phyloP scores from a whole-genome alignment of 2,113 vertebrate species.

The Myiagra hebetior region DNA sequence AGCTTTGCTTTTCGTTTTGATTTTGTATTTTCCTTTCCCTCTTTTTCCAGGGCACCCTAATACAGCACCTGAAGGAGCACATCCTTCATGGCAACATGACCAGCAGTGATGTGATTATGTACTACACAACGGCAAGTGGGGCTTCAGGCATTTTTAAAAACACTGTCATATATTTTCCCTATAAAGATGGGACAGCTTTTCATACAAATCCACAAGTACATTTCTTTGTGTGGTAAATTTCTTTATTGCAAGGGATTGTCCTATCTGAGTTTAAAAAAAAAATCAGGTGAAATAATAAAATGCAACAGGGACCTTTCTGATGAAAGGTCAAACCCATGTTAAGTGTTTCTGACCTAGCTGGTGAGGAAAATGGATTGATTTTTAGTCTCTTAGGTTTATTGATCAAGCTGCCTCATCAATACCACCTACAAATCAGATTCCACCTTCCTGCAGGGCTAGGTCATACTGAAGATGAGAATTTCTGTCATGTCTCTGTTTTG shows the following conservation, averaged over 20 bases:
- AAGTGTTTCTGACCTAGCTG: constrained; percentile 4
- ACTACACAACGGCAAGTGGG: constrained; percentile 89
- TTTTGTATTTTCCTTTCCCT: background rate
- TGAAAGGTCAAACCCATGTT: background rate
- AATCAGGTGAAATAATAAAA: background rate
- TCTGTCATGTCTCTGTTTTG: background rate
- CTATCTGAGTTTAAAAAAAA: background rate
- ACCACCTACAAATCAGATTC: background rate
- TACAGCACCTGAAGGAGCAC: constrained; percentile 95
- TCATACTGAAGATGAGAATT: background rate
- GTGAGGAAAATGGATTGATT: background rate
- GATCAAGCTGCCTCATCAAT: background rate
- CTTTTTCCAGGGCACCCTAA: constrained; percentile 83
- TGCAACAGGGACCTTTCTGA: background rate
- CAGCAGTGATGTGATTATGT: constrained; percentile 87
- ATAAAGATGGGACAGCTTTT: background rate
- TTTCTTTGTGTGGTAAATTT: background rate
- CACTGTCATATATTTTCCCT: background rate
- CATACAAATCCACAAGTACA: background rate
- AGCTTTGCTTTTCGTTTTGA: background rate
- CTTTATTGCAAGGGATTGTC: background rate
- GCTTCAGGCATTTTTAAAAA: background rate
- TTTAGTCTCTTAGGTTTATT: background rate
- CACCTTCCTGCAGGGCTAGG: background rate
- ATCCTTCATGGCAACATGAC: constrained; percentile 89